These are phyloP conservation scores for Pangasius macronema DNA, from an alignment of 2,797 vertebrate species.

Conservation along the genomic window DNA sequence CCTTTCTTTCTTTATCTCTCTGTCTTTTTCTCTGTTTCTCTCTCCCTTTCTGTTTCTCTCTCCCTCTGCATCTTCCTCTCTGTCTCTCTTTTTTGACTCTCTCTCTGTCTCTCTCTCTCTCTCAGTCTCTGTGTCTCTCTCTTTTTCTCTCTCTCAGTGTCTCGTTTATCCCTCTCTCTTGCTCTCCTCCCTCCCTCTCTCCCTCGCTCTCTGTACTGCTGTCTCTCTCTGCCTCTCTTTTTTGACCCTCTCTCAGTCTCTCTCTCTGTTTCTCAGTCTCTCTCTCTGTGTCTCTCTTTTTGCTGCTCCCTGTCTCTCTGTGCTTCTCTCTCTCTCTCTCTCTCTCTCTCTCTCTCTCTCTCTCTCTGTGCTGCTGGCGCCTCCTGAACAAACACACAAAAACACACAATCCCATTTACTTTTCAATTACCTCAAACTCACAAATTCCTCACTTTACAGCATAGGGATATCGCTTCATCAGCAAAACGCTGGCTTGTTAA, in stretches of 20 bases:
- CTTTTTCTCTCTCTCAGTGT: neutral
- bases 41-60: neutral
- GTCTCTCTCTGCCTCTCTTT: neutral
- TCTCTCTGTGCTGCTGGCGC: neutral
- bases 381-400: conserved; percentile 41
- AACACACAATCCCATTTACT: conserved; percentile 44
- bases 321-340: neutral
- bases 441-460: conserved; percentile 41
- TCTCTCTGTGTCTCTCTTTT: neutral
- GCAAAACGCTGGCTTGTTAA: conserved; percentile 21
- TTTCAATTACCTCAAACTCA: conserved; percentile 39
- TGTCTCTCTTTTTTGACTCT: neutral
- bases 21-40: neutral
- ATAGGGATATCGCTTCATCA: conserved; percentile 18
- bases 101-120: neutral
- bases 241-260: neutral
- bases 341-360: neutral
- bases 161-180: neutral
- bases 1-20: no score
- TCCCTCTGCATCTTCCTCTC: neutral
- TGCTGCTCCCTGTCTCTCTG: neutral
- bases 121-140: neutral
- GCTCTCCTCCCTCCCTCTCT: neutral
- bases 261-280: neutral
- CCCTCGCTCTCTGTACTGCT: neutral